Base-by-base conservation (phyloP, 2,888 invertebrate genomes). In the Ochropacha duplaris region DNA sequence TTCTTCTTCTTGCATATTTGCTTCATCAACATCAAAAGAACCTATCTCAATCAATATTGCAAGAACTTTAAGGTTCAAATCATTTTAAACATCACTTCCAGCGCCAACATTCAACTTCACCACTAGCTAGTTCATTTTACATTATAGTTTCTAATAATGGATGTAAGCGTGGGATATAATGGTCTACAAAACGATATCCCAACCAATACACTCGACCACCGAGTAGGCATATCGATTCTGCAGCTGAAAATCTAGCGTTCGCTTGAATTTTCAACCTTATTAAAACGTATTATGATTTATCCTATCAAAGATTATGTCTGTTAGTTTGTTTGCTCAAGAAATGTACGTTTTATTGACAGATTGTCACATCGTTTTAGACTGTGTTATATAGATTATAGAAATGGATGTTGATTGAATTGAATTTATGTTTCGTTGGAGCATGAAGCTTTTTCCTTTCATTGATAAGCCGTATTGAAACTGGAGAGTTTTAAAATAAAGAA, bases 341-440 rank as follows among this genome's bases (percentile, higher is more conserved):
- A 70, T 72, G 68, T 64, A 68, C 52, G 55, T 24, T 58, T 60
- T 71, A 71, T 66, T 71, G 71, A 71, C 66, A 72, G 66, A 65
- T 63, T 65, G 72, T 71, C 68, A 67, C 62, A 65, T 60, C 58
- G 44, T 44, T 44, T 6, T n/a, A 39, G 16, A 44, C 44, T 31
- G 12, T 19, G 44, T 44, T 19, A 19, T 44, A 9, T 44, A 44
- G 19, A 44, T 44, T 44, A n/a, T 44, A 19, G 44, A 44, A 44
- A 44, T 44, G 39, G 39, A 6, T 39, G 39, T 14, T 9, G 44
- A 44, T 2, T 44, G 44, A 3, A 9, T 19, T 44, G 19, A 44
- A 44, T 44, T 44, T 9, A 44, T 44, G 44, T 19, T 19, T 6
- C 2, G 44, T 19, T 44, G 19, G 19, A 44, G 8, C 19, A 5